These are phyloP conservation scores for Pristionchus mayeri DNA, from an alignment of 2,888 invertebrate genomes.

Conservation along the genomic window DNA sequence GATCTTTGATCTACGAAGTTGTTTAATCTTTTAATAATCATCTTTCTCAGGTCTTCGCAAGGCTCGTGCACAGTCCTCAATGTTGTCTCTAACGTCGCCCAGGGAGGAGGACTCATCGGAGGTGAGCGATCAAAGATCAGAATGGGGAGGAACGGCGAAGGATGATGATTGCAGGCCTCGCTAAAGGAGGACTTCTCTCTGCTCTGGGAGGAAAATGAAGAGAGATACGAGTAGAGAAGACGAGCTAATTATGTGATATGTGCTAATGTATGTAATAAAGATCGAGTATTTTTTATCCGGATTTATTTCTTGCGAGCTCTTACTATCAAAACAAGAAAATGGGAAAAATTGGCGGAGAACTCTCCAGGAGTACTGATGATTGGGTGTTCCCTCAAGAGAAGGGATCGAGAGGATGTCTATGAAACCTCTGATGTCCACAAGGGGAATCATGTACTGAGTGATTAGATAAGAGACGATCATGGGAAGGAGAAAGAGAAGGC, in stretches of 20 bases:
- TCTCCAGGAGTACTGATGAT: background rate
- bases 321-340: background rate
- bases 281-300: background rate
- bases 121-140: slow-evolving; percentile 5
- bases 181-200: slow-evolving; percentile 34
- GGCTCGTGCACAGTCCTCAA: slow-evolving; percentile 41
- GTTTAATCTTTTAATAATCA: slow-evolving; percentile 22
- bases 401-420: background rate
- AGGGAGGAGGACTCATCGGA: slow-evolving; percentile 46
- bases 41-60: slow-evolving; percentile 27
- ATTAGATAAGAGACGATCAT: slow-evolving; percentile 44
- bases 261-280: slow-evolving; percentile 19
- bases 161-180: background rate
- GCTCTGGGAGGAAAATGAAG: slow-evolving; percentile 42
- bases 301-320: too few species aligned
- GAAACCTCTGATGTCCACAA: background rate
- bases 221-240: slow-evolving; percentile 5
- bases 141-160: too few species aligned
- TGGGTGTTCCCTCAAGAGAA: too few species aligned
- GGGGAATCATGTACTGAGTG: slow-evolving; percentile 11
- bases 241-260: slow-evolving; percentile 21
- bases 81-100: slow-evolving; percentile 19
- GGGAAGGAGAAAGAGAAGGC: background rate
- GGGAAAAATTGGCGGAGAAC: background rate
- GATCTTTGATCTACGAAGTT: background rate